Evolutionary conservation across 2,888 invertebrate species (phyloP).

Genomic region (Acleris literana): DNA sequence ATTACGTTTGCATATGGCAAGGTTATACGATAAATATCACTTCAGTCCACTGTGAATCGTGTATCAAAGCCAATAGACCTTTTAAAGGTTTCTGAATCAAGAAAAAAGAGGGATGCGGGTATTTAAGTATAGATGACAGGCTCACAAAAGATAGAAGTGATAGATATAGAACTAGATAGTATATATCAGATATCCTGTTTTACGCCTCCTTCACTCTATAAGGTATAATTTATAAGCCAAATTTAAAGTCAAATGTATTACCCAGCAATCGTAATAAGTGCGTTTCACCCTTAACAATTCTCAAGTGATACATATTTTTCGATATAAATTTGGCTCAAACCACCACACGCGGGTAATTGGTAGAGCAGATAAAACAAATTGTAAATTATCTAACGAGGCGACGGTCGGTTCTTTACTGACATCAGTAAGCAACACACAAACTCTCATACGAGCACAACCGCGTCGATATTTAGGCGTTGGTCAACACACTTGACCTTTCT

Average conservation of each 20-base stretch:
- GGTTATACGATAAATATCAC: slow-evolving; percentile 31
- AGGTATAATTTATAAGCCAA: slow-evolving; percentile 2
- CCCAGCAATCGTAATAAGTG: slow-evolving; percentile 7
- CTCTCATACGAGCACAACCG: too few species aligned
- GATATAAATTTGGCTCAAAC: slow-evolving; percentile 8
- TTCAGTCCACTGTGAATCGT: slow-evolving; percentile 13
- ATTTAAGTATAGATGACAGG: slow-evolving; percentile 19
- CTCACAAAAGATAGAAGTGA: slow-evolving; percentile 24
- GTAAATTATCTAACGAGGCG: too few species aligned
- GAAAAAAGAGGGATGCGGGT: neutral
- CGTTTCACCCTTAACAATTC: slow-evolving; percentile 3
- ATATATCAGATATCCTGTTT: slow-evolving; percentile 2
- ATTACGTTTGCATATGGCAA: slow-evolving; percentile 30
- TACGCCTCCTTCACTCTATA: slow-evolving; percentile 2
- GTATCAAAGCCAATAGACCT: neutral
- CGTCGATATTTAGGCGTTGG: too few species aligned
- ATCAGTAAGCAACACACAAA: too few species aligned
- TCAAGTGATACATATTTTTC: slow-evolving; percentile 10
- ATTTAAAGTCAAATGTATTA: slow-evolving; percentile 4
- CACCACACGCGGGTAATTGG: slow-evolving; percentile 2
- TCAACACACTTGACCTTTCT: too few species aligned
- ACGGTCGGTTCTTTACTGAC: too few species aligned
- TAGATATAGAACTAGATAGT: slow-evolving; percentile 15
- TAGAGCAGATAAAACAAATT: too few species aligned
- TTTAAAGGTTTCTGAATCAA: neutral